A percentile compares a stretch with the other conserved stretches of the same genome.
These are phyloP conservation scores for Steinernema scapterisci DNA, from an alignment of 2,888 invertebrate genomes.

Conservation along the genomic window DNA sequence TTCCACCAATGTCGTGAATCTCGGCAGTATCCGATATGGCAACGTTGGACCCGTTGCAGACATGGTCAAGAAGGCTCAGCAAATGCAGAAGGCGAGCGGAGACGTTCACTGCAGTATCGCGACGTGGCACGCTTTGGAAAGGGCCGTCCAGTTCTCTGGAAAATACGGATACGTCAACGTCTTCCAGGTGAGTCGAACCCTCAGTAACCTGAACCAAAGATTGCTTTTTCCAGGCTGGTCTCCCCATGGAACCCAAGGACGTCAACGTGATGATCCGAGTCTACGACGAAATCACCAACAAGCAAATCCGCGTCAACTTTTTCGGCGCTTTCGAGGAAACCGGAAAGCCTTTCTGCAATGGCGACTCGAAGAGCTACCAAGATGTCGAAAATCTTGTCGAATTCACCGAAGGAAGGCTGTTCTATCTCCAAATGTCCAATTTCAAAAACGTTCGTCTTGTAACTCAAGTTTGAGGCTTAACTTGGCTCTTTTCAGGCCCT, in stretches of 20 bases:
- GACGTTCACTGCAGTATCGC: neutral
- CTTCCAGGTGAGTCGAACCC: slow-evolving; percentile 40
- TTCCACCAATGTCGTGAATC: slow-evolving; percentile 38
- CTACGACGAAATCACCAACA: neutral
- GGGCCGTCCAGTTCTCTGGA: slow-evolving; percentile 36
- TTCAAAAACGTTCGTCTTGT: neutral
- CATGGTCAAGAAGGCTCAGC: slow-evolving; percentile 39
- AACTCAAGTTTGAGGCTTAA: neutral
- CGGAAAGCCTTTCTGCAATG: neutral
- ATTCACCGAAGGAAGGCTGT: neutral
- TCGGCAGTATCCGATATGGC: neutral
- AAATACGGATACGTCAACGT: slow-evolving; percentile 47
- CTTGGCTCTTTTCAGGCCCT: neutral
- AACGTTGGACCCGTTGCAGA: slow-evolving; percentile 10
- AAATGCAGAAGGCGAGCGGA: neutral
- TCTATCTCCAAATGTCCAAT: neutral
- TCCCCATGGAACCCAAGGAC: neutral
- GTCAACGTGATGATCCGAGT: neutral
- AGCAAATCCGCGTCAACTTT: neutral
- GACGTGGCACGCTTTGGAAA: slow-evolving; percentile 48
- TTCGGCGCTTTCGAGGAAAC: neutral
- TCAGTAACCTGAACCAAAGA: too few species aligned
- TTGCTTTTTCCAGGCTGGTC: neutral
- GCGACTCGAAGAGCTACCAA: too few species aligned
- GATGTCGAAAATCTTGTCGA: neutral